These are phyloP conservation scores for Corbicula japonica DNA, from an alignment of 2,888 invertebrate genomes.

Conservation along the genomic window DNA sequence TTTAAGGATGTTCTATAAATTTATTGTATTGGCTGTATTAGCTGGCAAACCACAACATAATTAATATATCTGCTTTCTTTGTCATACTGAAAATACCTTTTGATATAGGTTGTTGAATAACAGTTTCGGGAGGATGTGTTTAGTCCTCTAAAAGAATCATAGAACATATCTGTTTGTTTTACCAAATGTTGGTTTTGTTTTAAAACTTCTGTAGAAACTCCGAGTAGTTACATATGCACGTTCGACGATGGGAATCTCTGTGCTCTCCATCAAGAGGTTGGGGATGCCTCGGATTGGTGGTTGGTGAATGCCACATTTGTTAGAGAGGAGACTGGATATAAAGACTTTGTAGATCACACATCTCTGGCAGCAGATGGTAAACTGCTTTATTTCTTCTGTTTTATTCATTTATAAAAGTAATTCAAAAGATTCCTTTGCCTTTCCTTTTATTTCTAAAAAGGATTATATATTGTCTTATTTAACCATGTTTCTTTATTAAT, in stretches of 20 bases:
- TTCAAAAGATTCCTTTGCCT: not conserved
- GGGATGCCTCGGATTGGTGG: slow-evolving; percentile 77
- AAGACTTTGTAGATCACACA: slow-evolving; percentile 74
- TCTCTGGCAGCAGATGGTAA: slow-evolving; percentile 66
- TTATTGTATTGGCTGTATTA: no score
- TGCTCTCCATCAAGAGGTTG: slow-evolving; percentile 73
- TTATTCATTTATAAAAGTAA: not conserved
- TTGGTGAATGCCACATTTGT: slow-evolving; percentile 70
- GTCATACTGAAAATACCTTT: no score
- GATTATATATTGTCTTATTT: not conserved
- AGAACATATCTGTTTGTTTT: not conserved
- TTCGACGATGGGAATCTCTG: slow-evolving; percentile 80
- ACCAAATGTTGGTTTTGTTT: not conserved
- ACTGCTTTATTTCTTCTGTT: slow-evolving; percentile 4
- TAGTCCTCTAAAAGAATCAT: no score
- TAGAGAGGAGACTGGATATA: slow-evolving; percentile 35
- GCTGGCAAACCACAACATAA: no score
- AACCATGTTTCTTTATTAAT: not conserved
- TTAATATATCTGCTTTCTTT: no score
- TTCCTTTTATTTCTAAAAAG: not conserved
- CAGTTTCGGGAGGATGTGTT: no score
- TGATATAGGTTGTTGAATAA: no score
- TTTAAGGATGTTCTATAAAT: no score
- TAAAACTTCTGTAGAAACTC: slow-evolving; percentile 30
- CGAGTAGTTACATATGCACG: slow-evolving; percentile 72